Conservation (phyloP, 2,797 vertebrate species). For the Megalops cyprinoides region DNA sequence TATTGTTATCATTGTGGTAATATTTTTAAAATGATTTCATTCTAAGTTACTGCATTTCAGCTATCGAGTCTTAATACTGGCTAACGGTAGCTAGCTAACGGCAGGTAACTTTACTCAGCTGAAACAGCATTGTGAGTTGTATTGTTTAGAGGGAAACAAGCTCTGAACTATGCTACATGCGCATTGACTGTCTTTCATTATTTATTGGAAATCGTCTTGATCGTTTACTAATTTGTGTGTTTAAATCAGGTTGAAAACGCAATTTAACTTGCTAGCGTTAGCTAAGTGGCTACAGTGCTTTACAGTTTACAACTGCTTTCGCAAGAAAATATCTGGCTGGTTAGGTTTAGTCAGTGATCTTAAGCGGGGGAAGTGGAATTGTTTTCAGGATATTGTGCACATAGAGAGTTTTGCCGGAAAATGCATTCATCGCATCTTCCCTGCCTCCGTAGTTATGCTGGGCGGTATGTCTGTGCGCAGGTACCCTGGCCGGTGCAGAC, state of each 20-base stretch:
- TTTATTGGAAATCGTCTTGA: no score
- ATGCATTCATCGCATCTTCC: background rate
- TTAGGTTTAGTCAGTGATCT: background rate
- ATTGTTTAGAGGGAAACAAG: no score
- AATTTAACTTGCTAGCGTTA: no score
- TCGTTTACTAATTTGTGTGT: no score
- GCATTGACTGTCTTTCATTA: no score
- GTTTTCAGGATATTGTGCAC: background rate
- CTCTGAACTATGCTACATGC: background rate
- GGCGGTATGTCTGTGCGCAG: no score
- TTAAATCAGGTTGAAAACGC: no score
- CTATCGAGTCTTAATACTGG: background rate
- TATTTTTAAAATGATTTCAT: background rate
- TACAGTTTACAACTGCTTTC: no score
- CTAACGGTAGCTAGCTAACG: background rate
- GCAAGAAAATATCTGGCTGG: background rate
- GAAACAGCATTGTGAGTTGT: no score
- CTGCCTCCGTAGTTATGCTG: background rate
- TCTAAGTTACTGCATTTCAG: background rate
- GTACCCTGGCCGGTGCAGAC: constrained; percentile 10
- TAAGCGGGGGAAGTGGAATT: background rate
- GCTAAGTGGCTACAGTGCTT: no score
- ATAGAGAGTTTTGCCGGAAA: background rate
- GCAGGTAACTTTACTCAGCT: background rate
- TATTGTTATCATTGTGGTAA: background rate